Base-by-base conservation (phyloP, 2,113 vertebrate species). In the Copsychus sechellarum region DNA sequence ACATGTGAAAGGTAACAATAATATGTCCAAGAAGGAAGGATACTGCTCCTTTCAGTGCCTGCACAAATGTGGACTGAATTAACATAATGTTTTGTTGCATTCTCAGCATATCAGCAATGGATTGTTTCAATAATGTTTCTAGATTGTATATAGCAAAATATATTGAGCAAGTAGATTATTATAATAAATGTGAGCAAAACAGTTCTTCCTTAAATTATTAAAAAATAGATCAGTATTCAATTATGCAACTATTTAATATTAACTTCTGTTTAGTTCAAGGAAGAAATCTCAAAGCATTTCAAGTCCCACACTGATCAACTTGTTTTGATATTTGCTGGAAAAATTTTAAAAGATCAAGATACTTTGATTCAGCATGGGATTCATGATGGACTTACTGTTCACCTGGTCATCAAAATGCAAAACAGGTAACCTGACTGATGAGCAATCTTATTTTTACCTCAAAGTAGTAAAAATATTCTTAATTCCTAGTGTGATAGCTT, bases 281-380 rank as follows among this genome's bases (percentile, higher is more conserved):
- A 98, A 97, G 97, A 98, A 97, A 98, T 98, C 77, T 98, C 98
- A 79, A 98, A 98, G 87, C 98, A 95, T 82, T 98, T 98, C 86
- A 98, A 98, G 88, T 97, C 98, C 34, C 98, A 97, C 88, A 97
- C 97, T 61, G 98, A 98, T 80, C 98, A 98, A 77, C 98, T 98
- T 96, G 97, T 98, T 57, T 97, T 98, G 95, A 98, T 98, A 98
- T 98, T 98, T 97, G 98, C 98, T 97, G 98, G 98, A 94, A 98
- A 98, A 97, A 98, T 98, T 93, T 97, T 98, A 92, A 98, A 98
- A 96, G 98, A 98, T 96, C 97, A 98, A 96, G 98, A 98, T 96
- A 98, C 98, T 33, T 97, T 98, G 93, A 98, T 97, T 93, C 98
- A 98, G 48, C 98, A 98, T 97, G 98, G 98, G 70, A 98, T 98